Evolutionary conservation across 2,797 vertebrate genomes (phyloP), one percentile per base, ranked within the genome.

Genomic region (Sebastes itinus): DNA sequence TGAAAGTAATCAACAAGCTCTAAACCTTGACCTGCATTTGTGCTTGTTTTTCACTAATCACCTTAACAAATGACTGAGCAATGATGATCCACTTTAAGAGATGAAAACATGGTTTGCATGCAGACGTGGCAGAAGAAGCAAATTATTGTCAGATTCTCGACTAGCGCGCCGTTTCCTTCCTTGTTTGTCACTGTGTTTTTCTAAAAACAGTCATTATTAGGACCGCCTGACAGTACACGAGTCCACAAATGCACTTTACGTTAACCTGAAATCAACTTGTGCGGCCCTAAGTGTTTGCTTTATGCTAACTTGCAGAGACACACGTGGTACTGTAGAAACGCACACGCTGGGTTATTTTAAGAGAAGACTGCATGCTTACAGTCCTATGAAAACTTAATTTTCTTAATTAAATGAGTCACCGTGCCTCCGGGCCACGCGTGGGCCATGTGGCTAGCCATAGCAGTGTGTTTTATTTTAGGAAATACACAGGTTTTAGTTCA

Each of bases 401-500:
- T 81, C 62, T 71, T 77, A 85, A 89, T 88, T 56, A 81, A 81
- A 59, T 88, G 86, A 89, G 73, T 91, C 84, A 80, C 35, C 54
- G 35, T 73, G 56, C 66, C 72, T 82, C 55, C 5, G 20, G 68
- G 84, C 65, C 27, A 18, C 62, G n/a, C 27, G 14, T 52, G 32
- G 78, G 69, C 74, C 69, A 25, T 58, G 67, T 14, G 14, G 30
- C 66, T 16, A 22, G 75, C 66, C 66, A 38, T 25, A 18, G 63
- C 65, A 42, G 46, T n/a, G 74, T 64, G 4, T 78, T 76, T 76
- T 85, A 87, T 78, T 83, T 85, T 63, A 75, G 59, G 35, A 74
- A 74, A 72, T 52, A 32, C 54, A 22, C 72, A 32, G 55, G 68
- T 49, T 80, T 32, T 32, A 22, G 12, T 80, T 83, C 49, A 67